Evolutionary conservation across 2,797 vertebrate genomes (phyloP), one percentile per base, ranked within the genome.

Genomic region (Cuculus canorus): DNA sequence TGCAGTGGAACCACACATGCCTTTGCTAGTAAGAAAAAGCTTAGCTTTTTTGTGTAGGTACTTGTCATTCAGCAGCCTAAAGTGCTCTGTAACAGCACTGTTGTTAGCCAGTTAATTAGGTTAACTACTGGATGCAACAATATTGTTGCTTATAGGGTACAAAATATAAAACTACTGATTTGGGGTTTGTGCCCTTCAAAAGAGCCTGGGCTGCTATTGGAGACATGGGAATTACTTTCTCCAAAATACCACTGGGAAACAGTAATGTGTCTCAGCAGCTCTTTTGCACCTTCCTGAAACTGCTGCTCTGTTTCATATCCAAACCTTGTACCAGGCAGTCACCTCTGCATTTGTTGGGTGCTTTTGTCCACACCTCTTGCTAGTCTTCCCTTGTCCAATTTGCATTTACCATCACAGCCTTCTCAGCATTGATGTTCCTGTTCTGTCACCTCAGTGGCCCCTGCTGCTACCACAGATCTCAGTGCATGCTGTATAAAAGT

Each of bases 1-100:
- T 25, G 4, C 66, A 33, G 43, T n/a, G n/a, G 28, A 28, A 2
- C 32, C 9, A 2, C 2, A 7, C 2, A 28, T 10, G 24, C 23
- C 65, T 56, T 32, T 52, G 18, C 23, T 63, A 6, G 24, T 28
- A 13, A 32, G 30, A 35, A 52, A 39, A 52, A 47, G 7, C 25
- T 45, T 56, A 11, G 23, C 13, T 33, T 19, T 30, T 35, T 45
- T 12, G 3, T 59, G 30, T 8, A 16, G 15, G 18, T 47, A 2
- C 18, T 35, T 68, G 37, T 9, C 52, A 21, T 10, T 50, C n/a
- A 47, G 60, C 52, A 70, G 22, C 32, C 33, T 35, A 6, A 76
- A 16, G 30, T 60, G 73, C 81, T 79, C 54, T n/a, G 22, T 39
- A 28, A 4, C 6, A 37, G n/a, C 64, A 61, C 16, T 57, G 50